Base-by-base conservation (phyloP, 1,140 invertebrate genomes). In the Hyles euphorbiae region DNA sequence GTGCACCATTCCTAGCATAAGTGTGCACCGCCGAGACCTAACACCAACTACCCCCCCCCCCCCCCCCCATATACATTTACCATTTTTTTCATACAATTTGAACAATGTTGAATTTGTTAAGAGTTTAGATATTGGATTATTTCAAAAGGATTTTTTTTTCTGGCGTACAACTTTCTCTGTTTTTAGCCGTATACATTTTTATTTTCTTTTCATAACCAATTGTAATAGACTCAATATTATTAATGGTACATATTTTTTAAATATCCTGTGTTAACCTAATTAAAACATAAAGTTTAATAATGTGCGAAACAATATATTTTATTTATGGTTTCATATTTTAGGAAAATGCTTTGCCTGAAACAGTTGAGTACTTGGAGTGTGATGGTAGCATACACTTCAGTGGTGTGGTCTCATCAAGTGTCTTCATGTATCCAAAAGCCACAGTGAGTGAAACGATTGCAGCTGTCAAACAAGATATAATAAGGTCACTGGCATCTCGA, bases 381-480 rank as follows among this genome's bases (percentile, higher is more conserved):
- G 83, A 88, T 76, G 83, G 80, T 46, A 86, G 76, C 66, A 82
- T 87, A 61, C 78, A 89, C 54, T 88, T 88, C 51, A 79, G 83
- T 72, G 95, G 95, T 44, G 91, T 93, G 47, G 90, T 96, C 7
- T 91, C 92, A 7, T 92, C 93, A 62, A 91, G 92, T 82, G 92
- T 94, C 33, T 95, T 93, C 85, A 87, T 96, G 55, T 92, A 94
- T 80, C 90, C 92, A 33, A 94, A 93, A 81, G 91, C 93, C 3
- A 93, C 91, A 32, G 90, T 95, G n/a, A 83, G 84, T 53, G 93
- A 94, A 79, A 93, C 92, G 34, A 90, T 91, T 9, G 70, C 88
- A 67, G 93, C 94, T 5, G 86, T 96, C 2, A 94, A 93, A 74
- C 91, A 95, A 80, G 95, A 97, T 78, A 92, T 96, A 53, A 90